A percentile compares a stretch with the other conserved stretches of the same genome.
phyloP scores from a whole-genome alignment of 2,797 vertebrate species.

The Characodon lateralis region DNA sequence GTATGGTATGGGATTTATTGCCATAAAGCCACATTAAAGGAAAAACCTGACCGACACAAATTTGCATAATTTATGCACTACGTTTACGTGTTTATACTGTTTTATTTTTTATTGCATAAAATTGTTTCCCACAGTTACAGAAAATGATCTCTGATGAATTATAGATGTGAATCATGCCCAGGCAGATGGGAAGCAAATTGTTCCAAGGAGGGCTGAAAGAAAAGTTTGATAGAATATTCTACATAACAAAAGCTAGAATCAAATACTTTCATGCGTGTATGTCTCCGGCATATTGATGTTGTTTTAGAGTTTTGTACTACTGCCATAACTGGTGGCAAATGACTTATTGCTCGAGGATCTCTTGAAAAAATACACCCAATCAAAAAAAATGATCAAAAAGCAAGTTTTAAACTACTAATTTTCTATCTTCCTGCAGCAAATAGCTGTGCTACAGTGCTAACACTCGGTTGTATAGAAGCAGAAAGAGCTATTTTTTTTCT shows the following conservation, averaged over 20 bases:
- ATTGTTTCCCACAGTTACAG: neutral
- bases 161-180: no score
- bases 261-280: no score
- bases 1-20: neutral
- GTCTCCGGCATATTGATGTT: no score
- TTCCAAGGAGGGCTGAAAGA: no score
- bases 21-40: neutral
- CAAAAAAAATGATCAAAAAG: no score
- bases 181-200: no score
- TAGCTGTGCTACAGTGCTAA: no score
- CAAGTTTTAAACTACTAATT: neutral
- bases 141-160: neutral
- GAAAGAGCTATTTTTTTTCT: neutral
- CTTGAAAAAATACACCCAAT: no score
- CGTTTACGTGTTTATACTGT: neutral
- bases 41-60: neutral
- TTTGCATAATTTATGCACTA: neutral
- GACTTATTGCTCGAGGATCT: no score
- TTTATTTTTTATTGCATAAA: neutral
- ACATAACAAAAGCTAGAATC: no score
- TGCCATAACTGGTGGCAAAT: neutral
- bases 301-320: neutral
- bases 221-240: no score
- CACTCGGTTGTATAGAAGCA: no score
- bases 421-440: neutral